These are phyloP conservation scores for Phylloscopus whistleri DNA, from an alignment of 2,113 vertebrate species.

Conservation along the genomic window DNA sequence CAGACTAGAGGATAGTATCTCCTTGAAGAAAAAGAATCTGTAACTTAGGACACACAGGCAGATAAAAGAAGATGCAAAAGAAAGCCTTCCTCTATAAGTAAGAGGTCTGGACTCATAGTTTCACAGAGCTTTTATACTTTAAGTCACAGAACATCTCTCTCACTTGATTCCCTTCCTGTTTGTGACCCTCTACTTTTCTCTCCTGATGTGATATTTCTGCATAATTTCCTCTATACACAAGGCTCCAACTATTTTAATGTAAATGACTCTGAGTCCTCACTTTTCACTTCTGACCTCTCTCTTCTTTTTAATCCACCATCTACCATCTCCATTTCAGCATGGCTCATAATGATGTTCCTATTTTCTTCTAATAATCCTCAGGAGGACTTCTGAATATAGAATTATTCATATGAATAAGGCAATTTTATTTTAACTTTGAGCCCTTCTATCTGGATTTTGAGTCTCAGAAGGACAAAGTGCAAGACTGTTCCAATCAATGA, in stretches of 20 bases:
- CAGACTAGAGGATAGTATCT: not conserved
- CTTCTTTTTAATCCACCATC: not conserved
- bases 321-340: not conserved
- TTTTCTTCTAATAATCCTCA: not conserved
- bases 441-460: not conserved
- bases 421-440: not conserved
- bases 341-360: not conserved
- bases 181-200: not conserved
- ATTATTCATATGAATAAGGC: not conserved
- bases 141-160: not conserved
- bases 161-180: not conserved
- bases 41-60: not conserved
- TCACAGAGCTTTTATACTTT: not conserved
- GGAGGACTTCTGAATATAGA: not conserved
- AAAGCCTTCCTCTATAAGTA: not conserved
- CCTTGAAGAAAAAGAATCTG: not conserved
- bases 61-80: not conserved
- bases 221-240: not conserved
- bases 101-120: not conserved
- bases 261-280: not conserved
- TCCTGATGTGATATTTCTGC: not conserved
- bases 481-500: not conserved
- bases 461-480: not conserved
- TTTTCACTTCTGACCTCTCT: not conserved
- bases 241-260: not conserved